Evolutionary conservation across 2,113 vertebrate genomes (phyloP).

Genomic region (Dryoscopus gambensis): DNA sequence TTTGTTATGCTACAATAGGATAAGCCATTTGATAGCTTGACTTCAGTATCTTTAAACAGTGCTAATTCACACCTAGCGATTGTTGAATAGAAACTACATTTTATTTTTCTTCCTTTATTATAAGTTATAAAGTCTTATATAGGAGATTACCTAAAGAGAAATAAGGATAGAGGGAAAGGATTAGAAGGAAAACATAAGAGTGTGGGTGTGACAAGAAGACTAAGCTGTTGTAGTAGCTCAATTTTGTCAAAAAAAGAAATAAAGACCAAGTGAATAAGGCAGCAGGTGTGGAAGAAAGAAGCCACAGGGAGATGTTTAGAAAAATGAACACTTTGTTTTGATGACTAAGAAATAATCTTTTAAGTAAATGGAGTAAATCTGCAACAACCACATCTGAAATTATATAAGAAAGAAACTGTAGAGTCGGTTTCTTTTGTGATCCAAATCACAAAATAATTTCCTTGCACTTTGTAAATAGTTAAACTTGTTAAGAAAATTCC

Average conservation of each 20-base stretch:
- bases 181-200: not conserved
- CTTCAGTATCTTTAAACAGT: not conserved
- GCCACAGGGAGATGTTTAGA: not conserved
- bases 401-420: not conserved
- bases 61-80: not conserved
- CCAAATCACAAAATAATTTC: not conserved
- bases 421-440: not conserved
- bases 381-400: not conserved
- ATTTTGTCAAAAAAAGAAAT: not conserved
- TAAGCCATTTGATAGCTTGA: not conserved
- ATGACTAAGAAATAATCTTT: not conserved
- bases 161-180: not conserved
- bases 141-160: not conserved
- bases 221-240: not conserved
- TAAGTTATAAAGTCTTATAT: not conserved
- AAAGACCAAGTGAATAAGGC: not conserved
- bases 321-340: not conserved
- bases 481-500: not conserved
- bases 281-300: not conserved
- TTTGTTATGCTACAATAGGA: not conserved
- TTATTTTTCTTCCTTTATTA: not conserved
- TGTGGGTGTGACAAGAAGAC: not conserved
- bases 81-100: not conserved
- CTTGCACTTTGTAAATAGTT: not conserved
- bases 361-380: not conserved